Percentiles rank a stretch among this genome's conserved stretches.
These are phyloP conservation scores for Oxystoma pomonae DNA, from an alignment of 2,888 invertebrate species.

Conservation along the genomic window DNA sequence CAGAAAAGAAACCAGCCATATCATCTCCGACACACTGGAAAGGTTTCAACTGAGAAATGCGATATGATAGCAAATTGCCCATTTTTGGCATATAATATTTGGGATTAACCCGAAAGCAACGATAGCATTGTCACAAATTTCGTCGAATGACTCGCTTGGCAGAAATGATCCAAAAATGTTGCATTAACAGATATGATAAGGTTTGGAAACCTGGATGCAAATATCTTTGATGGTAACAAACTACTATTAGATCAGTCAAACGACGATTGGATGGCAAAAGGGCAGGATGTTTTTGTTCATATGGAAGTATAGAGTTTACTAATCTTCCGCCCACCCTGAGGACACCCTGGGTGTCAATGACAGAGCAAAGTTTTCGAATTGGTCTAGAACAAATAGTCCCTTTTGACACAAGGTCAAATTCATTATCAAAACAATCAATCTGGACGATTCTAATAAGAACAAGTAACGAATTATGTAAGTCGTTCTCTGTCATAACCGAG, in stretches of 20 bases:
- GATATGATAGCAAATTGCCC: neutral
- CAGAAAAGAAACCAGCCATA: neutral
- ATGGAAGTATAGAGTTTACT: neutral
- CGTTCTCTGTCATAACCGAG: neutral
- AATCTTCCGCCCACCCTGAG: conserved; percentile 2
- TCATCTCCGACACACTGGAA: neutral
- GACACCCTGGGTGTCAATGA: conserved; percentile 1
- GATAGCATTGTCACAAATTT: conserved; percentile 1
- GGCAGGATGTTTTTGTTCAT: conserved; percentile 2
- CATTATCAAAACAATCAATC: too few relatives aligned
- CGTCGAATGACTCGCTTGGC: neutral
- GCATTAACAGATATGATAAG: neutral
- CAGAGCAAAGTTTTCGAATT: conserved; percentile 8
- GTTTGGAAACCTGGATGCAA: conserved; percentile 7
- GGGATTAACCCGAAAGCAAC: neutral
- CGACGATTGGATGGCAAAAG: neutral
- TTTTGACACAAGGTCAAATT: neutral
- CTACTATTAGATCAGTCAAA: neutral
- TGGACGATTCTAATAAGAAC: too few relatives aligned
- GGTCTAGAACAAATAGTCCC: conserved; percentile 3
- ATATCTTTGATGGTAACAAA: neutral
- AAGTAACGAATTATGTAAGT: conserved; percentile 2
- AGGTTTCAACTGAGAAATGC: neutral
- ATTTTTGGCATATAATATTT: neutral
- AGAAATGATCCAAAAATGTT: conserved; percentile 1